phyloP scores from a whole-genome alignment of 2,888 invertebrate genomes.

The Microdon myrmicae region DNA sequence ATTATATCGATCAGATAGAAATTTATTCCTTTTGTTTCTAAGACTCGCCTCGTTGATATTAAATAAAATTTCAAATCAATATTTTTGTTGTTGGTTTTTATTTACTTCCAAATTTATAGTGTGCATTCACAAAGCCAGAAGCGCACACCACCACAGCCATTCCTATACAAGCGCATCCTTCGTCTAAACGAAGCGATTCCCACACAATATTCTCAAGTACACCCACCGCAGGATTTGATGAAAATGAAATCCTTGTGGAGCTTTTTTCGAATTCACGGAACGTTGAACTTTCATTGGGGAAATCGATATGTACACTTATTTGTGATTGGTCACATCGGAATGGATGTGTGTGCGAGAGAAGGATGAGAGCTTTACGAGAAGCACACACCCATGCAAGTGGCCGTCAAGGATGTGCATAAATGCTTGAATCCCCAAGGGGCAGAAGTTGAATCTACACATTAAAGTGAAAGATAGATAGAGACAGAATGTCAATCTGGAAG shows the following conservation, averaged over 20 bases:
- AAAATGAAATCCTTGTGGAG: conserved; percentile 25
- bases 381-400: conserved; percentile 17
- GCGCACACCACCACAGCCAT: too few species aligned
- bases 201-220: conserved; percentile 40
- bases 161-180: not conserved
- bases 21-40: too few species aligned
- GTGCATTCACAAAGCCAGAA: too few species aligned
- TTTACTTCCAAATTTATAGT: conserved; percentile 10
- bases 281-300: conserved; percentile 42
- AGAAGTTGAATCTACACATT: conserved; percentile 6
- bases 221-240: conserved; percentile 25
- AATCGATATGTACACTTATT: conserved; percentile 35
- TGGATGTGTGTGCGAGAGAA: conserved; percentile 18
- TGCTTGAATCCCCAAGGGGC: conserved; percentile 12
- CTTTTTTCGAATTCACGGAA: conserved; percentile 19
- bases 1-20: too few species aligned
- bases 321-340: conserved; percentile 37
- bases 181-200: not conserved
- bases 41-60: too few species aligned
- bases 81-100: conserved; percentile 6
- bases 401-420: too few species aligned
- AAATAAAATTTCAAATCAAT: conserved; percentile 9
- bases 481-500: conserved; percentile 12
- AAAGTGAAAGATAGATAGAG: conserved; percentile 34
- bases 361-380: conserved; percentile 26